These are phyloP conservation scores for Acanthaster planci DNA, from an alignment of 35 echinoderm and acorn worm genomes.

Conservation along the genomic window DNA sequence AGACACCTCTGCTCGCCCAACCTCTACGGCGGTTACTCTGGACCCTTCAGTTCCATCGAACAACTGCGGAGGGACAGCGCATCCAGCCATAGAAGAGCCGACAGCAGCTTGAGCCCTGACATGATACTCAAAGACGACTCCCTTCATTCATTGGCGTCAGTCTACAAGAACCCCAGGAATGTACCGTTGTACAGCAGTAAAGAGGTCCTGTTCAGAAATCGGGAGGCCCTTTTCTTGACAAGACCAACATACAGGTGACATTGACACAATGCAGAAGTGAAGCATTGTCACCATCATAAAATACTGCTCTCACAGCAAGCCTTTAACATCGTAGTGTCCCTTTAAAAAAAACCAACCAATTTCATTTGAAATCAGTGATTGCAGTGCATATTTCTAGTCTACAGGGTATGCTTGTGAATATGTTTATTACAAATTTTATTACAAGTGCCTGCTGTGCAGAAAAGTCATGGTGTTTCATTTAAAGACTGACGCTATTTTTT, in stretches of 20 bases:
- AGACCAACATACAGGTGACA: background rate
- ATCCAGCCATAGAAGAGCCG: background rate
- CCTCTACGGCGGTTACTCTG: background rate
- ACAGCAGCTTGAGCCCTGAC: background rate
- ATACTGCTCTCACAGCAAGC: too few species aligned
- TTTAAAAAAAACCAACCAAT: too few species aligned
- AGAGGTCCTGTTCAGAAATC: background rate
- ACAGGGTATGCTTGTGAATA: too few species aligned
- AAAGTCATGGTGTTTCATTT: too few species aligned
- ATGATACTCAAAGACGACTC: background rate
- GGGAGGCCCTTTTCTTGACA: slow-evolving; percentile 3
- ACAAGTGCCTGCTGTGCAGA: too few species aligned
- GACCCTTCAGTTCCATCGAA: background rate
- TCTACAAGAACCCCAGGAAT: background rate
- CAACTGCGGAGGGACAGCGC: background rate
- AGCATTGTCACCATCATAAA: too few species aligned
- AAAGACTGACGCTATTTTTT: too few species aligned
- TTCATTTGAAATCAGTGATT: too few species aligned
- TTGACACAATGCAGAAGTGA: too few species aligned
- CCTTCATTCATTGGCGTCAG: background rate
- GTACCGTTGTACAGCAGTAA: slow-evolving; percentile 15
- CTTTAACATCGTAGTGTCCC: too few species aligned
- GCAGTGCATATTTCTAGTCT: too few species aligned
- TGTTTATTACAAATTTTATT: too few species aligned
- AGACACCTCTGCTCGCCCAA: background rate